Conservation (phyloP, 2,888 invertebrate genomes). For the Uropetala carovei region DNA sequence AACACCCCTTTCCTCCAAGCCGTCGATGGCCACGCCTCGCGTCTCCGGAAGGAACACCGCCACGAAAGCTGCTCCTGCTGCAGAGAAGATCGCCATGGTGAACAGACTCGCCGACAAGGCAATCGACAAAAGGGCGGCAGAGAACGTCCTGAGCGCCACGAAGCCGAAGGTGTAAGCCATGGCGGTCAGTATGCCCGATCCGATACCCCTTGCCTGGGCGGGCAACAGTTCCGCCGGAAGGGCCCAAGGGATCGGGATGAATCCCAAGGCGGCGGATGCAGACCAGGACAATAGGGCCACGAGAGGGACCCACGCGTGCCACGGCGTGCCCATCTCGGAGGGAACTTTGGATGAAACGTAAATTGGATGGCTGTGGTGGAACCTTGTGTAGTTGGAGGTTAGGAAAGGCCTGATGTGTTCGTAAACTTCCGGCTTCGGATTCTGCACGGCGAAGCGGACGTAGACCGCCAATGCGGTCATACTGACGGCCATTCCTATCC, state of each 20-base stretch:
- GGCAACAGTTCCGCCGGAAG: slow-evolving; percentile 64
- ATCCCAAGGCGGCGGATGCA: slow-evolving; percentile 26
- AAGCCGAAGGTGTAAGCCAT: slow-evolving; percentile 62
- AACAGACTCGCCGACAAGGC: not conserved
- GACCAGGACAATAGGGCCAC: slow-evolving; percentile 20
- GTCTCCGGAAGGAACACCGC: slow-evolving; percentile 40
- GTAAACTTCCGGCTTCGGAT: not conserved
- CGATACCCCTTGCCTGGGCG: slow-evolving; percentile 35
- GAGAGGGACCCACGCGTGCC: slow-evolving; percentile 17
- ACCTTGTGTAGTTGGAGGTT: not conserved
- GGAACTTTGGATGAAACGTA: not conserved
- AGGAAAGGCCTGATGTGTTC: not conserved
- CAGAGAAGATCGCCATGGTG: not conserved
- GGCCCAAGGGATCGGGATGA: slow-evolving; percentile 65
- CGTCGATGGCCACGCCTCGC: slow-evolving; percentile 43
- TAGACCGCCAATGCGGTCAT: slow-evolving; percentile 58
- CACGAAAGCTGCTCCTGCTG: not conserved
- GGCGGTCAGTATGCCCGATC: slow-evolving; percentile 37
- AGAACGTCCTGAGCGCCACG: slow-evolving; percentile 58
- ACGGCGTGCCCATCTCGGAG: not conserved
- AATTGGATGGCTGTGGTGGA: not conserved
- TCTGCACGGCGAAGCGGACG: slow-evolving; percentile 38
- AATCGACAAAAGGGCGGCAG: not conserved
- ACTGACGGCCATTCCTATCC: slow-evolving; percentile 48
- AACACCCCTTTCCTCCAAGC: slow-evolving; percentile 1